These are phyloP conservation scores for Aramus guarauna DNA, from an alignment of 2,113 vertebrate species.

Conservation along the genomic window DNA sequence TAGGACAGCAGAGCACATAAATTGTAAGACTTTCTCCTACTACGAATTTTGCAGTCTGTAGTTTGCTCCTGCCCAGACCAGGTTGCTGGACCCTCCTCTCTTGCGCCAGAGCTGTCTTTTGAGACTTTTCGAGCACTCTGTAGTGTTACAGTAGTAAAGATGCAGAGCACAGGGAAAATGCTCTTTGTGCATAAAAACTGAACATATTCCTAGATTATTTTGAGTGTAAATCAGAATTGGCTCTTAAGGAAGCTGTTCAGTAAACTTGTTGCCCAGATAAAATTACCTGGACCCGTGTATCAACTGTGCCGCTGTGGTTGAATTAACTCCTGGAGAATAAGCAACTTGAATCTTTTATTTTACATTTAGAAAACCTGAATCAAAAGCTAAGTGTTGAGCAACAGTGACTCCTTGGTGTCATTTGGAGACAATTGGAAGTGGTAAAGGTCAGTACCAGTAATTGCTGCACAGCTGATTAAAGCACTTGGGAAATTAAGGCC, in stretches of 20 bases:
- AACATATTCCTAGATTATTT: neutral
- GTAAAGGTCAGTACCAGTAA: neutral
- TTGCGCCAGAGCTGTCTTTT: neutral
- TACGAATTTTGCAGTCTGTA: accelerated
- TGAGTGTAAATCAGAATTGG: neutral
- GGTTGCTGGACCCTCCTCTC: neutral
- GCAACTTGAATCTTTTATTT: neutral
- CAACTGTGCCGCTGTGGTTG: accelerated
- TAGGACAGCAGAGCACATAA: neutral
- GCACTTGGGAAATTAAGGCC: neutral
- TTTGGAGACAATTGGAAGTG: neutral
- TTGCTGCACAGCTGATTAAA: neutral
- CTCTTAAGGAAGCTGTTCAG: neutral
- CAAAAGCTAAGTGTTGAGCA: neutral
- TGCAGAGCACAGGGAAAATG: neutral
- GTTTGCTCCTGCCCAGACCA: no score
- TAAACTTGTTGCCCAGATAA: neutral
- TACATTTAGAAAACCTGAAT: neutral
- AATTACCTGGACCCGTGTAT: neutral
- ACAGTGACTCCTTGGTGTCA: neutral
- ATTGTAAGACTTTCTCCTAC: accelerated
- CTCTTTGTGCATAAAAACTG: no score
- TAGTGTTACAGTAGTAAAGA: neutral
- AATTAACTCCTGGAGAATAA: neutral
- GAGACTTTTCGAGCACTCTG: no score